Evolutionary conservation across 2,797 vertebrate species (phyloP), one percentile per base, ranked within the genome.

Genomic region (Dallia pectoralis): DNA sequence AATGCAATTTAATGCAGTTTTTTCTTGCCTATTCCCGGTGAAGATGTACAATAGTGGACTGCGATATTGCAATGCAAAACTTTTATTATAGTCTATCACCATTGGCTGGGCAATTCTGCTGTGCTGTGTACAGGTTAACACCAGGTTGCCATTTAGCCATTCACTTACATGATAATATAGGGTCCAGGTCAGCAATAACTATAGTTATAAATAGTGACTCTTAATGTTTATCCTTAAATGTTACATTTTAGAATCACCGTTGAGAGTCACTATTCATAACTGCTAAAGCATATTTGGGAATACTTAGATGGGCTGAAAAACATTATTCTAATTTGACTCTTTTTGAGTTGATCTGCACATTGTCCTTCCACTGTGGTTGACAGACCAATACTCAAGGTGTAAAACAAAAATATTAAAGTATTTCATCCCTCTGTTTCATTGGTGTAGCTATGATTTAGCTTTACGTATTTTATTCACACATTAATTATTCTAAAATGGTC

Each of bases 341-440:
- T 74, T 68, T 56, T 15, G 61, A n/a, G 73, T 65, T 74, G 22
- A 8, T 77, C 53, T 69, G 44, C 74, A 81, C 70, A 80, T 77
- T 79, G 74, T 22, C 56, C 76, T 68, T 36, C 44, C 51, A 71
- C 76, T 89, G 87, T 88, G 89, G 87, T 85, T 74, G 27, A 44
- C 71, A 81, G 73, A 75, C 71, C 75, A 76, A 77, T 79, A 86
- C 88, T 74, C 67, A 2, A 75, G 81, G 76, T 69, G 68, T 81
- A 85, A 88, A 80, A 72, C 78, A 83, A 88, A 87, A 86, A 85
- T 84, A 69, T 75, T 81, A n/a, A n/a, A n/a, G 40, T 72, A 81
- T 72, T 67, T 74, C 82, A 85, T 88, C 87, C 88, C 87, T 9
- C 16, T 67, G 30, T 49, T 82, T 73, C 71, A 79, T 70, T 86